Evolutionary conservation across 2,888 invertebrate species (phyloP), one percentile per base, ranked within the genome.

Genomic region (Zaprionus lineosus): DNA sequence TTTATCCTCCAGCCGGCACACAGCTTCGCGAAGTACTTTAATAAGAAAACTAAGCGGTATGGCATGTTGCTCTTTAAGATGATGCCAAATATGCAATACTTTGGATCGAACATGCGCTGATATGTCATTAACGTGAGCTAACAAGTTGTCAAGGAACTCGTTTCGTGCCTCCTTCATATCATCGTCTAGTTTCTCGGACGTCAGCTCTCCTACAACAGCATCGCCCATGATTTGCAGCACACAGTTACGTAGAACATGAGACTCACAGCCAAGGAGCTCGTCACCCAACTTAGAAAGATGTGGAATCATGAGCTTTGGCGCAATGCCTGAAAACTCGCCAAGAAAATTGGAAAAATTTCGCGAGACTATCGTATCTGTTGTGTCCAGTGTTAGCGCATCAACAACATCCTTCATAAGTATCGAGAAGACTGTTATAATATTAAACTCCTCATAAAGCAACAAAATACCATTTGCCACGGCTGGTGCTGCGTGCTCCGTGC

Each of bases 101-200:
- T 95, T 96, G 15, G 95, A 94, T 15, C 98, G 91, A 0, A 97
- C 97, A 86, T 95, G 95, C 0, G 97, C 96, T 39, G 97, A 94
- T 2, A 92, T 89, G 87, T 99, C 98, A 68, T 94, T 93, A 47
- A 97, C 92, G 87, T 98, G 98, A 29, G 95, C 95, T 81, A 94
- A 92, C 9, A 98, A 90, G 85, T 93, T 93, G 48, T 95, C 94
- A 2, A 98, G 91, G 82, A 97, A 94, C 75, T 95, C 94, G 87
- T 97, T 95, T 1, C 97, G 92, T 36, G 92, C 92, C 34, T 92
- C 90, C 67, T 93, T 93, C 73, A 93, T 91, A 58, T 93, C 93
- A 21, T 94, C 92, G 12, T 92, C 91, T 18, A 96, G 90, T 1
- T 94, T 93, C 76, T 96, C 95, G 19, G 94, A 94, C 5, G 93